These are phyloP conservation scores for Laothoe populi DNA, from an alignment of 2,888 invertebrate species.

Conservation along the genomic window DNA sequence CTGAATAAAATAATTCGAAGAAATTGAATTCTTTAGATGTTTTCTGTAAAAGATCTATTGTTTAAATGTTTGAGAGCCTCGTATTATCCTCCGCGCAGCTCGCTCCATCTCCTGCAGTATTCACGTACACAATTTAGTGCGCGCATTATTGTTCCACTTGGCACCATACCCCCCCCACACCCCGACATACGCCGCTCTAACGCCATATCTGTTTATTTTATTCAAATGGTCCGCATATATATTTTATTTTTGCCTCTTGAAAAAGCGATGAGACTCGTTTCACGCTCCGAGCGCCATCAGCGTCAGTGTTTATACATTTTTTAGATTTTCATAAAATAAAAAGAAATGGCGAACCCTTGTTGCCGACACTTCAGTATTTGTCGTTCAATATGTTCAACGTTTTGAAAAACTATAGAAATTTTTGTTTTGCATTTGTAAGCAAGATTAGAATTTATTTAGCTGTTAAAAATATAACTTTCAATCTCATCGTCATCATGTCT, in stretches of 20 bases:
- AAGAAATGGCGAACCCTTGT: background rate
- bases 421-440: background rate
- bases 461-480: too few species aligned
- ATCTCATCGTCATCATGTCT: too few species aligned
- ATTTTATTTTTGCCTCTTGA: conserved; percentile 18
- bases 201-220: conserved; percentile 28
- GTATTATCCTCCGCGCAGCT: background rate
- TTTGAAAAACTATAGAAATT: background rate
- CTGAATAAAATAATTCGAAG: too few species aligned
- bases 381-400: background rate
- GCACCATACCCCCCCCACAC: background rate
- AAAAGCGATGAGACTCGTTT: conserved; percentile 5
- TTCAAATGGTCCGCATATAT: conserved; percentile 22
- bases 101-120: too few species aligned
- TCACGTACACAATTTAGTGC: conserved; percentile 2
- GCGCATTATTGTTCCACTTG: conserved; percentile 9
- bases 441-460: background rate
- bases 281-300: conserved; percentile 17
- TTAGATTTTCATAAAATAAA: conserved; percentile 7
- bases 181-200: background rate
- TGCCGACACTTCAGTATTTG: background rate
- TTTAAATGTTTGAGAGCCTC: background rate
- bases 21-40: background rate
- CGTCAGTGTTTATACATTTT: conserved; percentile 3
- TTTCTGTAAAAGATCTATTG: background rate